Evolutionary conservation across 2,113 vertebrate species (phyloP), one percentile per base, ranked within the genome.

Genomic region (Bostrychus sinensis): DNA sequence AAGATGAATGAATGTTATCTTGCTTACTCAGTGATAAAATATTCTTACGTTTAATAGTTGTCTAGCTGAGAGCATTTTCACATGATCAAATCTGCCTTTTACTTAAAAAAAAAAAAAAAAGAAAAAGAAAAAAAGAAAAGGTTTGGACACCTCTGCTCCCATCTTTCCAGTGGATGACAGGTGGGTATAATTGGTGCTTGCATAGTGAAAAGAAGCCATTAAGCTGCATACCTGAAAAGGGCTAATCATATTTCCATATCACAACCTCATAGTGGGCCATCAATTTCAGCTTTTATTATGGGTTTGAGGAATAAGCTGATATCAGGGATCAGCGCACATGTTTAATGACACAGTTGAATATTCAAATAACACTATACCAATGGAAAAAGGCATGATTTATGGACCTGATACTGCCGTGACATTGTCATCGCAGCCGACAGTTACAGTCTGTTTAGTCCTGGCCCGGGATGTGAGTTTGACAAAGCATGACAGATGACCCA

Each of bases 351-450:
- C 39, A n/a, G 14, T n/a, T 12, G 22, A 42, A 19, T 30, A 30
- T 45, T 63, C 14, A 37, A 30, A 36, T 25, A 12, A 11, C 28
- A 62, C 6, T 22, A 19, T 22, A n/a, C 3, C 0, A 50, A 38
- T 23, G 22, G 43, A 45, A 37, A 14, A n/a, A 34, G 48, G 14
- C 37, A 26, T 62, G 32, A 56, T 66, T 66, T 58, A 68, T 58
- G 25, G 64, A 39, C 36, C 5, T 30, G 56, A 48, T 28, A 28
- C 17, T 7, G 25, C n/a, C 20, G 2, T n/a, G 26, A 20, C 48
- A 4, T 26, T 67, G 48, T 54, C 0, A 34, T 28, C 41, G n/a
- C 14, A 42, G 41, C 58, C 50, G 61, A 32, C 43, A n/a, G 54
- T 62, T 45, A 20, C 14, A 19, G 26, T 48, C 34, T 60, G 62